phyloP scores from a whole-genome alignment of 1,140 invertebrate species.

The Temnothorax nylanderi region DNA sequence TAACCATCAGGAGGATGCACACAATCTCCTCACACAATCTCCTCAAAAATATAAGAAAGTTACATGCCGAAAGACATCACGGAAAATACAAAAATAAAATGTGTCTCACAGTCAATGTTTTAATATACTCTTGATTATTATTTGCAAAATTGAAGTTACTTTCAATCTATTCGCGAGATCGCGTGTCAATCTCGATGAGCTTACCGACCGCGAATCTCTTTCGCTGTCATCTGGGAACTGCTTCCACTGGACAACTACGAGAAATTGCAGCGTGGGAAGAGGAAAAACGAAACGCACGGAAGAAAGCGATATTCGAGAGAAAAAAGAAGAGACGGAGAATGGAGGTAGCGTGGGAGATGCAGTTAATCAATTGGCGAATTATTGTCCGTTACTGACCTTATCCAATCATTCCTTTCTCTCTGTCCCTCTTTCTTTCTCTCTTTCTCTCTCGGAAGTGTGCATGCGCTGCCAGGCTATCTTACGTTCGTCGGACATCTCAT shows the following conservation, averaged over 20 bases:
- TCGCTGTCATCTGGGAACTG: not conserved
- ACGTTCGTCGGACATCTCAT: constrained; percentile 51
- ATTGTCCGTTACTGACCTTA: constrained; percentile 77
- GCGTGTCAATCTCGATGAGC: constrained; percentile 11
- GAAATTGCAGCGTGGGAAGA: constrained; percentile 65
- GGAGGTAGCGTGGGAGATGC: constrained; percentile 55
- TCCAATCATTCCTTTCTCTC: constrained; percentile 72
- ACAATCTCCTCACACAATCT: too few relatives aligned
- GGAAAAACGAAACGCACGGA: constrained; percentile 8
- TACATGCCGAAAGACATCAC: not conserved
- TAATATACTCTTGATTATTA: not conserved
- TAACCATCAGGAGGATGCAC: not conserved
- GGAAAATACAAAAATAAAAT: not conserved
- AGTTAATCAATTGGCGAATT: constrained; percentile 82
- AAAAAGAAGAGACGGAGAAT: constrained; percentile 13
- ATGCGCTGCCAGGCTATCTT: constrained; percentile 18
- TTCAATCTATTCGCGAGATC: constrained; percentile 6
- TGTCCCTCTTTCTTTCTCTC: not conserved
- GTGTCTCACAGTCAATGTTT: not conserved
- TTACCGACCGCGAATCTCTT: not conserved
- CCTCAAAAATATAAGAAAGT: not conserved
- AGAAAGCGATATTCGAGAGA: constrained; percentile 17
- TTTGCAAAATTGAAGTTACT: not conserved
- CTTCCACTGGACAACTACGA: not conserved
- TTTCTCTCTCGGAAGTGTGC: not conserved